Evolutionary conservation across 2,797 vertebrate genomes (phyloP).

Genomic region (Hippoglossus hippoglossus): DNA sequence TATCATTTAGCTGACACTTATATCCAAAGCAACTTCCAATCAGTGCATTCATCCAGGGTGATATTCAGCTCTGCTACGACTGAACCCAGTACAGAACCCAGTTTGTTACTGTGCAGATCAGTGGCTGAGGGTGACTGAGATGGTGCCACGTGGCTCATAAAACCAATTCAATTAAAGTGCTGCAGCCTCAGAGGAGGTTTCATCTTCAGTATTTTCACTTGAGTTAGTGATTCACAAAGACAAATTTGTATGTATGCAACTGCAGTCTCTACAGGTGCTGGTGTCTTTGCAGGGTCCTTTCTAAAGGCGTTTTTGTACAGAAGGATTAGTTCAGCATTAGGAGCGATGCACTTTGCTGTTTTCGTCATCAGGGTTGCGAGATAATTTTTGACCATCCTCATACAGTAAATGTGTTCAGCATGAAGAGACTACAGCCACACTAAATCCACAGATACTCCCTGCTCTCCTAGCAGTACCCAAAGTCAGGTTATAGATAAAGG

Average conservation of each 20-base stretch:
- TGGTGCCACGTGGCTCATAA: slow-evolving; percentile 53
- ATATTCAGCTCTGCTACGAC: background rate
- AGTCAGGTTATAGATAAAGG: too few relatives aligned
- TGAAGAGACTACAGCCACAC: too few relatives aligned
- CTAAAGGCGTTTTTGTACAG: slow-evolving; percentile 1
- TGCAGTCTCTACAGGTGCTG: too few relatives aligned
- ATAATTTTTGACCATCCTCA: background rate
- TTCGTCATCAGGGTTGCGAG: background rate
- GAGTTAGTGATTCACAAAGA: background rate
- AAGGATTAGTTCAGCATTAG: background rate
- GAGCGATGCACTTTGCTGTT: background rate
- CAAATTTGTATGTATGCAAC: too few relatives aligned
- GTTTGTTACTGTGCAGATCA: background rate
- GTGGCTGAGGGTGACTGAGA: slow-evolving; percentile 6
- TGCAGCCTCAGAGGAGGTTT: slow-evolving; percentile 30
- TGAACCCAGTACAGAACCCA: background rate
- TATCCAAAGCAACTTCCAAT: too few relatives aligned
- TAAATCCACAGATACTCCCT: too few relatives aligned
- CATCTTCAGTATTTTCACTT: background rate
- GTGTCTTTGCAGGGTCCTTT: background rate
- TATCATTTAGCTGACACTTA: too few relatives aligned
- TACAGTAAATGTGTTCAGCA: background rate
- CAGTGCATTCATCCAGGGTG: background rate
- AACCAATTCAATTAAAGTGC: slow-evolving; percentile 43
- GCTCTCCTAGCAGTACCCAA: too few relatives aligned